These are phyloP conservation scores for Oophaga pumilio DNA, from an alignment of 2,113 vertebrate species.

Conservation along the genomic window DNA sequence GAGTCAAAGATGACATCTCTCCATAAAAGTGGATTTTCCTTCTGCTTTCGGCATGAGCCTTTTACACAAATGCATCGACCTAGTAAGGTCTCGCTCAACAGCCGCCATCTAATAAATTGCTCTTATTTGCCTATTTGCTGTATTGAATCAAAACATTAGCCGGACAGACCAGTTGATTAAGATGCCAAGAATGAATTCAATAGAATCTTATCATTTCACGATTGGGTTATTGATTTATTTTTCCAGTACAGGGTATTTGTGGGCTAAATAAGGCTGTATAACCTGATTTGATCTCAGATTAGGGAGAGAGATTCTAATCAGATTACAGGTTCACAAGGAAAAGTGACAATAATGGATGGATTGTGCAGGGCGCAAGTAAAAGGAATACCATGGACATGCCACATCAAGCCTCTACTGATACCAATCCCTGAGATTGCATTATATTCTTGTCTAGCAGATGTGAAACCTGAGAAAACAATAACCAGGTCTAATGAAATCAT, in stretches of 20 bases:
- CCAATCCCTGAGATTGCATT: neutral
- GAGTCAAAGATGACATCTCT: neutral
- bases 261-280: neutral
- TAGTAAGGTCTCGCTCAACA: neutral
- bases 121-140: neutral
- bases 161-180: neutral
- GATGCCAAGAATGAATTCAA: neutral
- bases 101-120: neutral
- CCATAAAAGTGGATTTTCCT: neutral
- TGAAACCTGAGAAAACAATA: neutral
- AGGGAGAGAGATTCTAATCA: neutral
- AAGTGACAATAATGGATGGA: slow-evolving; percentile 4
- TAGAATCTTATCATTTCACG: neutral
- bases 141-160: neutral
- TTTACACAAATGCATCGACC: neutral
- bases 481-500: neutral
- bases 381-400: neutral
- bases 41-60: neutral
- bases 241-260: neutral
- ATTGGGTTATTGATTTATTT: slow-evolving; percentile 8
- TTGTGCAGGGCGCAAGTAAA: neutral
- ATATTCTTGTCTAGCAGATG: neutral
- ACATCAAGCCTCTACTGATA: neutral
- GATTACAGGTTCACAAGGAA: neutral
- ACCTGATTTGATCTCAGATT: slow-evolving; percentile 2